Evolutionary conservation across 2,113 vertebrate species (phyloP).

Genomic region (Dipodomys merriami): DNA sequence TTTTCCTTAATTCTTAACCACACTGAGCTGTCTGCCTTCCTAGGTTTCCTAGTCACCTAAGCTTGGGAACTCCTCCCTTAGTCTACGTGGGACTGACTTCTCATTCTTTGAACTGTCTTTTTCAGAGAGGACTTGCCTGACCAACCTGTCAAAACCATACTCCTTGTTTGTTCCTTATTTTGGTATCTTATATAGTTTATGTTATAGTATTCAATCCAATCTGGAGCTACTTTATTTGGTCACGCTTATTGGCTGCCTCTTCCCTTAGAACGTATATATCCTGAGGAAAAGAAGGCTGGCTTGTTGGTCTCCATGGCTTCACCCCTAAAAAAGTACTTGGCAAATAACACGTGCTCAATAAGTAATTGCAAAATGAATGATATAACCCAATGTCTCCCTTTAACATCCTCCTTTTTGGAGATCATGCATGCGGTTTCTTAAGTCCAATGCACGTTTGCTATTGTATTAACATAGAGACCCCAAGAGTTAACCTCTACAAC

Average conservation of each 20-base stretch:
- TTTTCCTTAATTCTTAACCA: background rate
- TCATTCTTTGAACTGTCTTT: background rate
- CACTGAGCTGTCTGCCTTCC: background rate
- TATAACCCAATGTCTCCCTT: background rate
- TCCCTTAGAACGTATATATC: background rate
- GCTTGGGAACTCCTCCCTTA: background rate
- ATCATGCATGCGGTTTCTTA: background rate
- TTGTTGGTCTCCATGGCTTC: background rate
- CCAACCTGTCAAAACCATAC: background rate
- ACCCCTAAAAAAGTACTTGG: conserved; percentile 21
- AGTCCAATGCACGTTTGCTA: background rate
- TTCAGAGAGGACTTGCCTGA: background rate
- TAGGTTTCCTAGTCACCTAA: background rate
- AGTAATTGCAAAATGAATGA: background rate
- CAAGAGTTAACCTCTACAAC: background rate
- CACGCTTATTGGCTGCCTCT: conserved; percentile 20
- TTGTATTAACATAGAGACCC: background rate
- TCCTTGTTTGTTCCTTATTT: background rate
- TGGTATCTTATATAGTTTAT: background rate
- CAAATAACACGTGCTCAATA: background rate
- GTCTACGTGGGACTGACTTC: background rate
- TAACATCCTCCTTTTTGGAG: background rate
- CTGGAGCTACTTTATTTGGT: conserved; percentile 13
- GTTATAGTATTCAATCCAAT: background rate
- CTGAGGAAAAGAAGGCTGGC: background rate